These are phyloP conservation scores for Epirrhoe tristata DNA, from an alignment of 2,888 invertebrate genomes.

Conservation along the genomic window DNA sequence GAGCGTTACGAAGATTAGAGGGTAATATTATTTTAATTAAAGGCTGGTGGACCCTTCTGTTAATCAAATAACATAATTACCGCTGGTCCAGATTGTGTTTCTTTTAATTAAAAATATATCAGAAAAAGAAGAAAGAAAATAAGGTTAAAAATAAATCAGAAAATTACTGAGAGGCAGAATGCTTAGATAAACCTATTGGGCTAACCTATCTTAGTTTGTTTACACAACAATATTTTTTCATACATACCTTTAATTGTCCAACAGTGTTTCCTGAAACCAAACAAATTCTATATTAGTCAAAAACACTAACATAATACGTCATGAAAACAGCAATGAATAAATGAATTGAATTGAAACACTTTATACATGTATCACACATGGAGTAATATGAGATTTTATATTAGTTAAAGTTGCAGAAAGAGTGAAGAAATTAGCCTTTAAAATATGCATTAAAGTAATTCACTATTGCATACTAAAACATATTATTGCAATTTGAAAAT, in stretches of 20 bases:
- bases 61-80: slow-evolving; percentile 48
- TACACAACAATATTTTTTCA: slow-evolving; percentile 27
- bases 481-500: background rate
- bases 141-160: background rate
- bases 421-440: too few species aligned
- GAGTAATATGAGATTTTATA: too few species aligned
- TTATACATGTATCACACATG: too few species aligned
- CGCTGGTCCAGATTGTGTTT: slow-evolving; percentile 37
- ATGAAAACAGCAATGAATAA: too few species aligned
- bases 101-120: slow-evolving; percentile 43
- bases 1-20: slow-evolving; percentile 42
- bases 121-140: slow-evolving; percentile 32
- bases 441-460: too few species aligned
- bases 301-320: background rate
- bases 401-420: too few species aligned
- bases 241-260: slow-evolving; percentile 41
- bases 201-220: slow-evolving; percentile 14
- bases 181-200: background rate
- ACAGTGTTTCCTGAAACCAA: slow-evolving; percentile 56
- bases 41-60: slow-evolving; percentile 43
- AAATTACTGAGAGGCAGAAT: slow-evolving; percentile 1
- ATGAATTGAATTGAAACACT: too few species aligned
- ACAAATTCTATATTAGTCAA: slow-evolving; percentile 38
- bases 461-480: too few species aligned
- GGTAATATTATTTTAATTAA: slow-evolving; percentile 46